Evolutionary conservation across 2,888 invertebrate genomes (phyloP), one percentile per base, ranked within the genome.

Genomic region (Priocnemis perturbator): DNA sequence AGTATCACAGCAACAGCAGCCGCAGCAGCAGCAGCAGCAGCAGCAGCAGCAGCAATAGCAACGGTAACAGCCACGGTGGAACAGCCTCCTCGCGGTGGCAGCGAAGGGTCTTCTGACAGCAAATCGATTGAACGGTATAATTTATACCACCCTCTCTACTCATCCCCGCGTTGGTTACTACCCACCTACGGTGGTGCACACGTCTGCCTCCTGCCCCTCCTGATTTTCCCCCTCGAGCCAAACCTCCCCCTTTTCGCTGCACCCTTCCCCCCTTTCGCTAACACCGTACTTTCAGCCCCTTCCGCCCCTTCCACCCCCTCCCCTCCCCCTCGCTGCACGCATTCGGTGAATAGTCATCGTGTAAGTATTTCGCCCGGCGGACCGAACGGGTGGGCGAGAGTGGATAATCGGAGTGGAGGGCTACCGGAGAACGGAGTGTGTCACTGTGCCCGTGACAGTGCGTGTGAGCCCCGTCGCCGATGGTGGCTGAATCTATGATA

Each of bases 41-140:
- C 67, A 74, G 69, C 63, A 50, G n/a, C n/a, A 64, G 56, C 56
- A 66, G 58, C 73, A 37, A 37, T 37, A 55, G 69, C 63, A 50
- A 19, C 19, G 64, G 56, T 50, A 66, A 57, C 73, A 76, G 77
- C 77, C 72, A 69, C 17, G 71, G 71, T 65, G 71, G 53, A 63
- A 69, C 69, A 64, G 69, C 81, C 77, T 71, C 76, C 78, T 75
- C 83, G 81, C 78, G 76, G 78, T 81, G 79, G 81, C 82, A 82
- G 81, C 74, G 76, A 84, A 85, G 86, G 88, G 87, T 86, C 86
- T 83, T 87, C 84, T 88, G 89, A 88, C 89, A 88, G 89, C 78
- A 88, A 89, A 89, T 89, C 89, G 89, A 89, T 89, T 82, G 88
- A 88, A 89, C 87, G 88, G 87, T 89, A 89, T 89, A 89, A 89